A percentile compares a stretch with the other conserved stretches of the same genome.
Conservation (phyloP, 2,888 invertebrate genomes). For the Empis stercorea region DNA sequence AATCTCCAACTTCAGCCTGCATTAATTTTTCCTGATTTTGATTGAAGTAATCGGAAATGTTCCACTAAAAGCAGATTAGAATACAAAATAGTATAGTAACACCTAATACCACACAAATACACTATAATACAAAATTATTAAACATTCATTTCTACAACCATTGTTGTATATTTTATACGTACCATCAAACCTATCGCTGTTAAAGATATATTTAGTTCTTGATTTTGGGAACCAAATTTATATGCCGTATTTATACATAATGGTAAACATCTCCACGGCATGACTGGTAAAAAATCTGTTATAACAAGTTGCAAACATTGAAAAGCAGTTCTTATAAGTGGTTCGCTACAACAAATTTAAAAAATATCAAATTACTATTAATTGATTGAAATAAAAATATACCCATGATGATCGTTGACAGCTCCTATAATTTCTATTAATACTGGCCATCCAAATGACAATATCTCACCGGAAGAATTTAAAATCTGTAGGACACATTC, state of each 20-base stretch:
- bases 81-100: too few relatives aligned
- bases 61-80: constrained; percentile 62
- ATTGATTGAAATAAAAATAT: constrained; percentile 14
- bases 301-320: constrained; percentile 91
- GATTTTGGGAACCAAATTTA: constrained; percentile 90
- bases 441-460: constrained; percentile 90
- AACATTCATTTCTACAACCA: too few relatives aligned
- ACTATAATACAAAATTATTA: too few relatives aligned
- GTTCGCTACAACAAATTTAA: constrained; percentile 50
- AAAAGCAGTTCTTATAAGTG: constrained; percentile 84
- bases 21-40: constrained; percentile 83
- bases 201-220: constrained; percentile 92
- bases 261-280: constrained; percentile 84
- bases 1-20: constrained; percentile 58
- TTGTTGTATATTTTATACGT: constrained; percentile 16
- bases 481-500: constrained; percentile 88
- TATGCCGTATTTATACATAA: constrained; percentile 85
- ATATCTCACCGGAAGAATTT: constrained; percentile 83
- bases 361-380: background rate
- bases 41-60: constrained; percentile 93
- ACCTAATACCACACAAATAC: too few relatives aligned
- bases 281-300: constrained; percentile 84
- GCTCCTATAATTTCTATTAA: constrained; percentile 92
- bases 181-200: constrained; percentile 96
- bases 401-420: constrained; percentile 86